Conservation (phyloP, 2,113 vertebrate species). For the Heteronetta atricapilla region DNA sequence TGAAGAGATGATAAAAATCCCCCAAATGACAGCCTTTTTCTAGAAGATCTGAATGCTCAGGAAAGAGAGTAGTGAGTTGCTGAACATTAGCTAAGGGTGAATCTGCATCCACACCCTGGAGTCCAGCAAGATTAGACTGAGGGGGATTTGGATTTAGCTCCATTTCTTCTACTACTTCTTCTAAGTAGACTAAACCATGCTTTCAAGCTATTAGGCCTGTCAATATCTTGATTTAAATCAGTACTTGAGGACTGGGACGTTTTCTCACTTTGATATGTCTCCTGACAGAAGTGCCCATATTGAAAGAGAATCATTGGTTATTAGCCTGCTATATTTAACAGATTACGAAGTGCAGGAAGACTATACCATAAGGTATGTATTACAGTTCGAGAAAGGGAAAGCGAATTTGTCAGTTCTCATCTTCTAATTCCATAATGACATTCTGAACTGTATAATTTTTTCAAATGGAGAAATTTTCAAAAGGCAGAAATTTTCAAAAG, state of each 20-base stretch:
- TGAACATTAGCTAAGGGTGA: not conserved
- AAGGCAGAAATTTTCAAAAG: not conserved
- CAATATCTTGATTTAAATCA: not conserved
- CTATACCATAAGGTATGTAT: not conserved
- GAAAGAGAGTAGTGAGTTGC: not conserved
- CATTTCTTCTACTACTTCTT: not conserved
- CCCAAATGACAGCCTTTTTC: not conserved
- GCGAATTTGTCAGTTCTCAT: not conserved
- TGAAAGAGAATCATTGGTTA: not conserved
- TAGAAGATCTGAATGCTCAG: not conserved
- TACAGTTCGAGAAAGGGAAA: not conserved
- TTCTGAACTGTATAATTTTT: not conserved
- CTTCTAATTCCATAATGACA: not conserved
- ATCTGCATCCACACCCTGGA: not conserved
- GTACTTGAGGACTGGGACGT: not conserved
- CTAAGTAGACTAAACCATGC: not conserved
- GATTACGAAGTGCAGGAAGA: not conserved
- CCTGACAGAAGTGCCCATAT: not conserved
- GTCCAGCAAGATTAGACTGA: not conserved
- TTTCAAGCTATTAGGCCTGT: not conserved
- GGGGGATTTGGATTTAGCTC: not conserved
- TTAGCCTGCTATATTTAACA: not conserved
- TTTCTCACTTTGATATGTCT: not conserved
- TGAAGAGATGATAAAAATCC: not conserved
- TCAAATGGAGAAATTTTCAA: not conserved